A percentile compares a stretch with the other conserved stretches of the same genome.
phyloP scores from a whole-genome alignment of 2,113 vertebrate species.

The Australoheros scitulus region DNA sequence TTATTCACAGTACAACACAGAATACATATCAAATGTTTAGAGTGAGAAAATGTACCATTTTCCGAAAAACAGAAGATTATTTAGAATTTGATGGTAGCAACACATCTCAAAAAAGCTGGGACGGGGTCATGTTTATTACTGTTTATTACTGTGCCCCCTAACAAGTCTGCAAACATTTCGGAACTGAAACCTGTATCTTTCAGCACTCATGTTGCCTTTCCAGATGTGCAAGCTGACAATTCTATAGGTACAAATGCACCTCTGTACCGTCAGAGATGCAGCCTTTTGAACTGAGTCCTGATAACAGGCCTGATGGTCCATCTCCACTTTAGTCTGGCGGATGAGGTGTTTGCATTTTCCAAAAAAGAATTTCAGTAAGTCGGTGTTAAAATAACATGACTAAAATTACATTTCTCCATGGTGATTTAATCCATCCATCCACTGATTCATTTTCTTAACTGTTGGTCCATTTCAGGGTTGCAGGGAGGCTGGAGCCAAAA shows the following conservation, averaged over 20 bases:
- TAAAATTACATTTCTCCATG: background rate
- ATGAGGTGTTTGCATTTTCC: background rate
- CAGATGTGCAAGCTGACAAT: background rate
- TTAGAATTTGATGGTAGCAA: background rate
- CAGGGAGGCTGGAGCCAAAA: background rate
- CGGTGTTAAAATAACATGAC: background rate
- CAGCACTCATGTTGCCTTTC: background rate
- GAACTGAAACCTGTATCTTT: background rate
- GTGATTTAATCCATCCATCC: background rate
- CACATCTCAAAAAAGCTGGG: too few relatives aligned
- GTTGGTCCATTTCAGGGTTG: background rate
- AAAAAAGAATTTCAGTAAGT: background rate
- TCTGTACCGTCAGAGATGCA: background rate
- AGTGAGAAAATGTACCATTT: too few relatives aligned
- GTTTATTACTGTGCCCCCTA: background rate
- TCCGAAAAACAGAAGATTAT: fast-evolving
- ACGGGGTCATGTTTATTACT: background rate
- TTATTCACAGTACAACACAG: too few relatives aligned
- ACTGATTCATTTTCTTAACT: background rate
- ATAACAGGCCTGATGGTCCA: background rate
- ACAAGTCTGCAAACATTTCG: background rate
- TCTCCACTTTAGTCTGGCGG: fast-evolving
- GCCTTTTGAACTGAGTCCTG: background rate
- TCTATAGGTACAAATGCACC: fast-evolving
- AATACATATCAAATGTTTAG: too few relatives aligned